A percentile compares a stretch with the other conserved stretches of the same genome.
These are phyloP conservation scores for Campylomormyrus tamandua DNA, from an alignment of 2,113 vertebrate species.

Conservation along the genomic window DNA sequence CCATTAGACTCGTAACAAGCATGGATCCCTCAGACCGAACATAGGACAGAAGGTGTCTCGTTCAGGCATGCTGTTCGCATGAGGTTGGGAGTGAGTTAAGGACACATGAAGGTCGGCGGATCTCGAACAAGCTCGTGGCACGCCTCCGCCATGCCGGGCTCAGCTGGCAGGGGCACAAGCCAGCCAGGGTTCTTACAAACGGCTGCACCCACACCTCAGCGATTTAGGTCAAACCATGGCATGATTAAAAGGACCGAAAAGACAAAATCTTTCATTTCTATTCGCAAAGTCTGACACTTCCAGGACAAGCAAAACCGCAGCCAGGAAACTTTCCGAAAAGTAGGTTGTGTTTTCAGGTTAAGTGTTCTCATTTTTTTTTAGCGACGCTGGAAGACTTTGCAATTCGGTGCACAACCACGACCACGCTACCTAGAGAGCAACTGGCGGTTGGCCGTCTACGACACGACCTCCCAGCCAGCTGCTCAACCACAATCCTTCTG, in stretches of 20 bases:
- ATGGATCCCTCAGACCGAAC: not conserved
- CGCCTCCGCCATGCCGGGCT: not conserved
- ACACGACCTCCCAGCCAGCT: not conserved
- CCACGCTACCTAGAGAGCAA: not conserved
- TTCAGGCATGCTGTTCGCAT: not conserved
- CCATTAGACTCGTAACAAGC: not conserved
- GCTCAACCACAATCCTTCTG: not conserved
- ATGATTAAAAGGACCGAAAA: not conserved
- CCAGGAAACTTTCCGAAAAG: not conserved
- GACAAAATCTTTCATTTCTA: not conserved
- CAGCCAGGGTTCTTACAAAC: not conserved
- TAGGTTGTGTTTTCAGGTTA: not conserved
- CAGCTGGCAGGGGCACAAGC: not conserved
- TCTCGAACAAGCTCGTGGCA: not conserved
- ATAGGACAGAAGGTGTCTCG: not conserved
- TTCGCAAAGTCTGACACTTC: conserved; percentile 9
- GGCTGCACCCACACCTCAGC: not conserved
- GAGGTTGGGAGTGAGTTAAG: not conserved
- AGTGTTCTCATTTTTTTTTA: not conserved
- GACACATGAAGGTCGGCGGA: not conserved
- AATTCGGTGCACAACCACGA: not conserved
- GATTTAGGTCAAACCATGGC: not conserved
- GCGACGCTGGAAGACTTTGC: not conserved
- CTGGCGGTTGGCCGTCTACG: not conserved
- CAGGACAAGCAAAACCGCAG: not conserved